phyloP scores from a whole-genome alignment of 2,888 invertebrate species.

The Mesochorus sp. region DNA sequence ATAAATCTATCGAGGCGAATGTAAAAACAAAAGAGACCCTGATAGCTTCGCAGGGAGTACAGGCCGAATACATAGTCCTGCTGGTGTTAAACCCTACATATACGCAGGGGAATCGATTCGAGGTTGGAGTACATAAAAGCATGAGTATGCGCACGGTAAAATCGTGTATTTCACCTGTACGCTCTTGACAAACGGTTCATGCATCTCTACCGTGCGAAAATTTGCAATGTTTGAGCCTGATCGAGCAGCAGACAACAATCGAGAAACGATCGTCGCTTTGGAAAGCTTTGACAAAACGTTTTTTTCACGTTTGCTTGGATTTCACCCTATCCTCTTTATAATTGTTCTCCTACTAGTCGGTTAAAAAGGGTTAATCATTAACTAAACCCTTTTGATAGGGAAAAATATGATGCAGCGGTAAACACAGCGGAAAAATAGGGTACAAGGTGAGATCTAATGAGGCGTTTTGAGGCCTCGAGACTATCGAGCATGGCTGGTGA shows the following conservation, averaged over 20 bases:
- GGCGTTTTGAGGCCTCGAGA: conserved; percentile 21
- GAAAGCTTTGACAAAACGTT: conserved; percentile 3
- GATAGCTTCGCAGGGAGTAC: conserved; percentile 3
- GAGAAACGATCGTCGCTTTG: neutral
- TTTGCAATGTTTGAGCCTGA: conserved; percentile 29
- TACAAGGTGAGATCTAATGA: conserved; percentile 8
- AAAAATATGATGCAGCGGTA: neutral
- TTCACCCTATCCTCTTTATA: too few species aligned
- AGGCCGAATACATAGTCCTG: neutral
- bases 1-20: too few species aligned
- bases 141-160: conserved; percentile 51
- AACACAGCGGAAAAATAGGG: conserved; percentile 22
- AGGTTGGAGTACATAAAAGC: conserved; percentile 36
- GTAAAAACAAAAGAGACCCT: conserved; percentile 6
- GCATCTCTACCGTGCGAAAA: neutral
- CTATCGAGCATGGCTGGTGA: neutral
- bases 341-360: conserved; percentile 4
- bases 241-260: conserved; percentile 20
- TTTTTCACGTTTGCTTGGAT: neutral
- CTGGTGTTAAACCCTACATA: neutral
- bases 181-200: neutral
- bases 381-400: conserved; percentile 21
- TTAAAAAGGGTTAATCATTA: neutral
- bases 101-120: conserved; percentile 53
- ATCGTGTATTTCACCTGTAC: conserved; percentile 37